These are phyloP conservation scores for Lepidotrigona ventralis DNA, from an alignment of 1,140 invertebrate species.

Conservation along the genomic window DNA sequence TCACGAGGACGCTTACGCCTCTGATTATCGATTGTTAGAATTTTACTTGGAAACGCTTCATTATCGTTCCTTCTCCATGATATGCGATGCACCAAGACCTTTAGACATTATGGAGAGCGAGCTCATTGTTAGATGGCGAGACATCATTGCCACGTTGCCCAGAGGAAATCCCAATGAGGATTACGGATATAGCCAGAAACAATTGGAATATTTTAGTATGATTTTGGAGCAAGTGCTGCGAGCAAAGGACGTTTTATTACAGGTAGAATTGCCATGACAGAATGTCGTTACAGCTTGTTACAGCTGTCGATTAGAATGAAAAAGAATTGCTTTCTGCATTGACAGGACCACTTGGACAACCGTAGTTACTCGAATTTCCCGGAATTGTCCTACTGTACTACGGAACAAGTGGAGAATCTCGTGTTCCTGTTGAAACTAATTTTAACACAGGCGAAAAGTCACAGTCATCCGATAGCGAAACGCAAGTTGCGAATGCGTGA, in stretches of 20 bases:
- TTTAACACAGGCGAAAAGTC: constrained; percentile 83
- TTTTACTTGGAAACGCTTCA: constrained; percentile 65
- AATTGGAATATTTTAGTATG: constrained; percentile 78
- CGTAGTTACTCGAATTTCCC: constrained; percentile 77
- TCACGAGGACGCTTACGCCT: constrained; percentile 66
- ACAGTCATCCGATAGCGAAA: constrained; percentile 67
- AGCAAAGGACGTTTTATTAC: constrained; percentile 55
- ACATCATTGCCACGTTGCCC: constrained; percentile 64
- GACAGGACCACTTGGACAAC: constrained; percentile 76
- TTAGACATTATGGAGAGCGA: constrained; percentile 64
- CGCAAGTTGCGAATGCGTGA: constrained; percentile 52
- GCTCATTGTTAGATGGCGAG: constrained; percentile 65
- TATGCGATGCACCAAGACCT: not conserved
- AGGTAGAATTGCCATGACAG: constrained; percentile 49
- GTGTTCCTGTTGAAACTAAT: constrained; percentile 83
- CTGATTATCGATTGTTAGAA: constrained; percentile 65
- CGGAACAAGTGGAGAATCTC: constrained; percentile 81
- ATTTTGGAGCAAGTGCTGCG: constrained; percentile 63
- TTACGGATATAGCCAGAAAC: constrained; percentile 73
- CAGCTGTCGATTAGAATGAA: not conserved
- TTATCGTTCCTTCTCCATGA: constrained; percentile 37
- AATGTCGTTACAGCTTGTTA: not conserved
- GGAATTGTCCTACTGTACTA: constrained; percentile 69
- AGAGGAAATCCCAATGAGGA: constrained; percentile 58
- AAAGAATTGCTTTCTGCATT: constrained; percentile 3